Base-by-base conservation (phyloP, 1,140 invertebrate species). In the Drosophila asahinai region DNA sequence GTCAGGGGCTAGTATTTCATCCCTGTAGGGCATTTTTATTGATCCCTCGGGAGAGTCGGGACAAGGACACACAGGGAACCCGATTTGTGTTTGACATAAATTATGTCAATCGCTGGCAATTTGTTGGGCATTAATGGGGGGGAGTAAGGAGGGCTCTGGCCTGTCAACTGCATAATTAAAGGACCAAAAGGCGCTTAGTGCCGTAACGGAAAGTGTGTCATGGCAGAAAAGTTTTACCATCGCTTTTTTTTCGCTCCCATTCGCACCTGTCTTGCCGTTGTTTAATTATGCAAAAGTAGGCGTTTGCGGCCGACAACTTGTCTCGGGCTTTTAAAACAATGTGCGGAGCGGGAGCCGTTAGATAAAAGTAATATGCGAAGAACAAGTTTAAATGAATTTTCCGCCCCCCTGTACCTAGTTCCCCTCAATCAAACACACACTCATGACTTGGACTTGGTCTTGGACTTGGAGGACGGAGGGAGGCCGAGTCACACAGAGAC, bases 91-190 rank as follows among this genome's bases (percentile, higher is more conserved):
- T 86, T 77, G 75, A 77, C 66, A 87, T 87, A 87, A 87, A 81
- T 87, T 87, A 87, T 83, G 83, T 89, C 83, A 87, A 87, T 89
- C 77, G 83, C 63, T 76, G 72, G 72, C 83, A 87, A 87, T 83
- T 87, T 87, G 77, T 57, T 72, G 58, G 62, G 80, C 73, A 81
- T 83, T 89, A 87, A 80, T 77, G 68, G 67, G 66, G 27, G 5
- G n/a, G n/a, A n/a, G n/a, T n/a, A n/a, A n/a, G n/a, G n/a, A n/a
- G n/a, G n/a, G n/a, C n/a, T n/a, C n/a, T n/a, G n/a, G 27, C 55
- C 67, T 86, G 82, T 86, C 83, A 84, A 59, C 81, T 83, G 57
- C 59, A 83, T 83, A 83, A 81, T 86, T 86, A 73, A 71, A 87
- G 64, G 63, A 65, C 64, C 45, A 74, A 65, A 73, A 80, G 64